These are phyloP conservation scores for Thalassarche chlororhynchos DNA, from an alignment of 2,113 vertebrate species.

Conservation along the genomic window DNA sequence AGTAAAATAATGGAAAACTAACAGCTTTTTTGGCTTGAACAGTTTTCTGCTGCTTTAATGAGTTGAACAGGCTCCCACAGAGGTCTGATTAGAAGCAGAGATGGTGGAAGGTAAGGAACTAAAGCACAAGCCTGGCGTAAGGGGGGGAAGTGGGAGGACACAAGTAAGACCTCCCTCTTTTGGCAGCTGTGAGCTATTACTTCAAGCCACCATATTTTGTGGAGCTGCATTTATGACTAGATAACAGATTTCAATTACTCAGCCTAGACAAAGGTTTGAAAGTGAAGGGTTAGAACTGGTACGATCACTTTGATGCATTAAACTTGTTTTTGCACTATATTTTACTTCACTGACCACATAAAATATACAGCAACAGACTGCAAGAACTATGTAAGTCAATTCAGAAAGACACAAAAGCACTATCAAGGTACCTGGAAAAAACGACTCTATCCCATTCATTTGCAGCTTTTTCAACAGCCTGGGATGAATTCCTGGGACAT, in stretches of 20 bases:
- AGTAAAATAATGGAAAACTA: neutral
- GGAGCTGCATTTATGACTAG: neutral
- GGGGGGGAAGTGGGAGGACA: neutral
- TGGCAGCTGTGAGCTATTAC: neutral
- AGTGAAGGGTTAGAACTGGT: neutral
- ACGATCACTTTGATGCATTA: neutral
- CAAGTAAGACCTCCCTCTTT: neutral
- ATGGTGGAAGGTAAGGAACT: neutral
- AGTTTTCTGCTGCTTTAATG: neutral
- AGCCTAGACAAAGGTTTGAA: neutral
- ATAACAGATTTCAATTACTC: neutral
- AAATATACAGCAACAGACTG: neutral
- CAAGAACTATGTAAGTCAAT: neutral
- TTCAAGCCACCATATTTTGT: neutral
- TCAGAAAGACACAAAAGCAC: neutral
- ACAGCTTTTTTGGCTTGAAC: neutral
- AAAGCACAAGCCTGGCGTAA: neutral
- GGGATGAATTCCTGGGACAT: slow-evolving; percentile 80
- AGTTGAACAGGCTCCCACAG: neutral
- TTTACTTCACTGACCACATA: neutral
- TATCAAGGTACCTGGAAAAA: slow-evolving; percentile 87
- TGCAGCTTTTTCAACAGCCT: slow-evolving; percentile 80
- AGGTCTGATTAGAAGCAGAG: neutral
- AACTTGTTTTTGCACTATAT: neutral
- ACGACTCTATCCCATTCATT: slow-evolving; percentile 79